A percentile compares a stretch with the other conserved stretches of the same genome.
Evolutionary conservation across 2,888 invertebrate genomes (phyloP).

Genomic region (Erpobdella octoculata): DNA sequence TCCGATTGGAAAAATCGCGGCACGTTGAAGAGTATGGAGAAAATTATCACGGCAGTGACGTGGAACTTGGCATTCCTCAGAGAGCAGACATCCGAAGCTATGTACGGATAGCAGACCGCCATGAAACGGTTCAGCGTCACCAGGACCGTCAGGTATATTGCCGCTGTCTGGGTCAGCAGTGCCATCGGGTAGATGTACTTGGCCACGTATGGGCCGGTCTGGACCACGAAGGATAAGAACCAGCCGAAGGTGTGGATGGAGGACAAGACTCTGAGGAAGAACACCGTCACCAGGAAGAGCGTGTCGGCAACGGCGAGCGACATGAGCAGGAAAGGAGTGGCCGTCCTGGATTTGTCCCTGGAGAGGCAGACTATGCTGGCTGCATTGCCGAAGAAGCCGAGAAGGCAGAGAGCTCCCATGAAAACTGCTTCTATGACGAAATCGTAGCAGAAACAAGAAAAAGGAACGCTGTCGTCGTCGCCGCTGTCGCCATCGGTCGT

Average conservation of each 20-base stretch:
- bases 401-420: conserved; percentile 37
- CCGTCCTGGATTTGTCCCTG: conserved; percentile 37
- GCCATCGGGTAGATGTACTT: conserved; percentile 38
- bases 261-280: conserved; percentile 36
- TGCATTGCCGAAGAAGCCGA: conserved; percentile 39
- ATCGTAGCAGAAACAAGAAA: conserved; percentile 34
- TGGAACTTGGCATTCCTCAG: conserved; percentile 35
- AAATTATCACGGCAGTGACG: conserved; percentile 34
- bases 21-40: conserved; percentile 37
- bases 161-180: conserved; percentile 36
- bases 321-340: conserved; percentile 38
- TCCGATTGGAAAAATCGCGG: conserved; percentile 39
- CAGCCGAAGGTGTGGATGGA: conserved; percentile 34
- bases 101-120: conserved; percentile 38
- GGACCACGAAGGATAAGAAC: conserved; percentile 7
- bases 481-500: too few species aligned
- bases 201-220: conserved; percentile 35
- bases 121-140: conserved; percentile 39
- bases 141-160: conserved; percentile 39
- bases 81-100: conserved; percentile 37
- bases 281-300: conserved; percentile 36
- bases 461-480: not conserved
- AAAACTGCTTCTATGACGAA: conserved; percentile 38
- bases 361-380: conserved; percentile 37
- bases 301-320: conserved; percentile 38